Conservation (phyloP, 2,797 vertebrate species). For the Aplochiton taeniatus region DNA sequence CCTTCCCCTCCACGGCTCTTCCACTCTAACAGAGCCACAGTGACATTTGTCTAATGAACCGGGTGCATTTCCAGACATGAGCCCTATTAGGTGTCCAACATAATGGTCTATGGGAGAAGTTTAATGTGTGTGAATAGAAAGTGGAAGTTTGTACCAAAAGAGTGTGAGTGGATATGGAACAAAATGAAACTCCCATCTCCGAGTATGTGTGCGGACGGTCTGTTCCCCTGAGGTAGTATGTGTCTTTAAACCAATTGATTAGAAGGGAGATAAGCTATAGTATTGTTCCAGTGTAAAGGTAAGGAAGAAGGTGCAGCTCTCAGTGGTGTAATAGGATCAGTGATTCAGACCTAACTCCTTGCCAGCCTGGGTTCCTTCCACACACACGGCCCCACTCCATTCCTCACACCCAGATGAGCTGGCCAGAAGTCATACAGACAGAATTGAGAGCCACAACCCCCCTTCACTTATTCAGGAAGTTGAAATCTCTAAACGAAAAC, state of each 20-base stretch:
- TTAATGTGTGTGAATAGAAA: slow-evolving; percentile 20
- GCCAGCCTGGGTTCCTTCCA: not conserved
- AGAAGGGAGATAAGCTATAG: too few relatives aligned
- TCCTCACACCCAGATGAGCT: slow-evolving; percentile 17
- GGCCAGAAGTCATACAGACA: not conserved
- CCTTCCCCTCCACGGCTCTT: slow-evolving; percentile 29
- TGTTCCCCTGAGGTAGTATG: too few relatives aligned
- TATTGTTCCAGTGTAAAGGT: not conserved
- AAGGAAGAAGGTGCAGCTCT: not conserved
- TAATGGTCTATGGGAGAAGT: slow-evolving; percentile 24
- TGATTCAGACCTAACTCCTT: not conserved
- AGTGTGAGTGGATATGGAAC: too few relatives aligned
- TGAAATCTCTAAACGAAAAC: not conserved
- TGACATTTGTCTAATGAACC: slow-evolving; percentile 67
- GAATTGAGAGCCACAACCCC: not conserved
- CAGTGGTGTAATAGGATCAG: too few relatives aligned
- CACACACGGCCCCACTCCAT: slow-evolving; percentile 9
- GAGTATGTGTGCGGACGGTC: too few relatives aligned
- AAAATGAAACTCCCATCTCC: too few relatives aligned
- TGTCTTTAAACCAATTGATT: too few relatives aligned
- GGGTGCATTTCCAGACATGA: slow-evolving; percentile 50
- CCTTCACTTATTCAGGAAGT: not conserved
- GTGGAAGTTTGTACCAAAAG: not conserved
- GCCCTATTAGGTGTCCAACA: slow-evolving; percentile 50
- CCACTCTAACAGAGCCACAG: slow-evolving; percentile 57